Evolutionary conservation across 2,113 vertebrate genomes (phyloP).

Genomic region (Pseudorhombus dupliciocellatus): DNA sequence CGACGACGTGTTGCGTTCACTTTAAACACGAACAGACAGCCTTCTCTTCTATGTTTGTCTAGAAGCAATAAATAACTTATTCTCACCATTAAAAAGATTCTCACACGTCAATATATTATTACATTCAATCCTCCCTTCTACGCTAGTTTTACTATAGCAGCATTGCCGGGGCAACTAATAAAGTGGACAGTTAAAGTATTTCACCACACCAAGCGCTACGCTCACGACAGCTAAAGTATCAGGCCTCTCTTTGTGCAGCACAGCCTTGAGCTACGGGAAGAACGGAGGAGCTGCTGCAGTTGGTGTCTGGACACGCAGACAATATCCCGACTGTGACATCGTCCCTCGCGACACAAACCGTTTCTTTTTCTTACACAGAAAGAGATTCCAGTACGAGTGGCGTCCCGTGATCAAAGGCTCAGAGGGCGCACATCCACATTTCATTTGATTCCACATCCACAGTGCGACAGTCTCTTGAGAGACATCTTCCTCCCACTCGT

Average conservation of each 20-base stretch:
- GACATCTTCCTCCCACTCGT: conserved; percentile 6
- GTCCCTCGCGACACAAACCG: conserved; percentile 16
- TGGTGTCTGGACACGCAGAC: conserved; percentile 19
- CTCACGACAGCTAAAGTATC: conserved; percentile 22
- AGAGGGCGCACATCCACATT: conserved; percentile 59
- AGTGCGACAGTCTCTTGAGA: conserved; percentile 37
- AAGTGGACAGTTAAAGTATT: conserved; percentile 19
- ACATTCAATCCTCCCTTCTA: conserved; percentile 55
- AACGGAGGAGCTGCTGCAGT: conserved; percentile 35
- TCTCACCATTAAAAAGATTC: conserved; percentile 46
- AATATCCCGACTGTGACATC: background rate
- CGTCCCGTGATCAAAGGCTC: conserved; percentile 30
- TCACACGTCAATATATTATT: conserved; percentile 31
- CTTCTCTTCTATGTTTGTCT: background rate
- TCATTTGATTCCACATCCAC: conserved; percentile 49
- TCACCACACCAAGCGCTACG: conserved; percentile 37
- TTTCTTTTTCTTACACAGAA: conserved; percentile 9
- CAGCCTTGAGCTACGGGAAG: conserved; percentile 34
- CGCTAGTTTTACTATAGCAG: conserved; percentile 73
- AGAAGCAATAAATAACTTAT: conserved; percentile 69
- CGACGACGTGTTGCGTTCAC: background rate
- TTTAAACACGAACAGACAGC: background rate
- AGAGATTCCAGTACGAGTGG: conserved; percentile 11
- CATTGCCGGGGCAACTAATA: conserved; percentile 67
- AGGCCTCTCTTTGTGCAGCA: conserved; percentile 42